Evolutionary conservation across 2,888 invertebrate species (phyloP).

Genomic region (Orchesella flavescens): DNA sequence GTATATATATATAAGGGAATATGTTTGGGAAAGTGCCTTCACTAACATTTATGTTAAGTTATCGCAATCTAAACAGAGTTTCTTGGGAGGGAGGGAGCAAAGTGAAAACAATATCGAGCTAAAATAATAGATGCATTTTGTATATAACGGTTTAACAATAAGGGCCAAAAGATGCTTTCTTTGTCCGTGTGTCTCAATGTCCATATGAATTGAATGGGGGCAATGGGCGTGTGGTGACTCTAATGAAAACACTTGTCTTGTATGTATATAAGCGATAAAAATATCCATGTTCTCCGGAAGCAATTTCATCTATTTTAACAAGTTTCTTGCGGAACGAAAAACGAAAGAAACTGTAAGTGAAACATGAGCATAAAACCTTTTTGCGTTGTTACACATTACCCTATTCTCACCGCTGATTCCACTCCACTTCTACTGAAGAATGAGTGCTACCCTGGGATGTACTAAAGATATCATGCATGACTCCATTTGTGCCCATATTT

Average conservation of each 20-base stretch:
- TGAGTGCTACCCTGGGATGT: constrained; percentile 40
- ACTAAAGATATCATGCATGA: constrained; percentile 55
- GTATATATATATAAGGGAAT: no score
- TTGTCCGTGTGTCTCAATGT: constrained; percentile 30
- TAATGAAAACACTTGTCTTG: constrained; percentile 60
- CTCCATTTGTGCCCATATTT: constrained; percentile 60
- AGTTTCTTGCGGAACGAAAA: background rate
- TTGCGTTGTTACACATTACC: background rate
- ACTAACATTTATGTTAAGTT: background rate
- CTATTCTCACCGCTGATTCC: constrained; percentile 5
- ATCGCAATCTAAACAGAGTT: background rate
- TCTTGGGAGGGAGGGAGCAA: constrained; percentile 12
- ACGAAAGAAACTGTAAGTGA: constrained; percentile 23
- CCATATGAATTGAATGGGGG: constrained; percentile 26
- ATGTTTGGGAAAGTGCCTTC: no score
- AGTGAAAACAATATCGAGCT: constrained; percentile 50
- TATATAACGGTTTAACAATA: constrained; percentile 24
- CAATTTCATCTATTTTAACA: constrained; percentile 55
- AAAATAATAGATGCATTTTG: constrained; percentile 44
- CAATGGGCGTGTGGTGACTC: constrained; percentile 14
- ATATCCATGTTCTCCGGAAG: constrained; percentile 30
- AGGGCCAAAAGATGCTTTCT: constrained; percentile 46
- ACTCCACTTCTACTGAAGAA: constrained; percentile 16
- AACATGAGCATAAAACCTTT: constrained; percentile 19
- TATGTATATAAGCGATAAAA: constrained; percentile 34